phyloP scores from a whole-genome alignment of 1,140 invertebrate genomes.

The Drosophila murphyi region DNA sequence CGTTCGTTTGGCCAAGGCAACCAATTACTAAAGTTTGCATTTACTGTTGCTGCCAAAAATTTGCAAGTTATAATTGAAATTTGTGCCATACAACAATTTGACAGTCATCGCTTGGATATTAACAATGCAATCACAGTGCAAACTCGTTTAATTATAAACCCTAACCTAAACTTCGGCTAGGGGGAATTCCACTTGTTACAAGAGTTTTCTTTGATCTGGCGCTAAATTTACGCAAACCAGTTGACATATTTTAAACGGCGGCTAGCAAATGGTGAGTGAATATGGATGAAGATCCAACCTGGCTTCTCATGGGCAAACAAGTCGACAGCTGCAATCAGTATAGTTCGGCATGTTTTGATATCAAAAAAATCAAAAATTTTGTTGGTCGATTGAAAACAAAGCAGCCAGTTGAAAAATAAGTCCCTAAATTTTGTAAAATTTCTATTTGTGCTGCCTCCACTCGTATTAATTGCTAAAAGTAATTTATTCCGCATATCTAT shows the following conservation, averaged over 20 bases:
- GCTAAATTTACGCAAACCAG: background rate
- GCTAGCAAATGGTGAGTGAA: background rate
- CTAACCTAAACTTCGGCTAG: background rate
- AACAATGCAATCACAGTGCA: background rate
- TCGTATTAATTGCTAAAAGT: too few species aligned
- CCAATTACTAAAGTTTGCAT: slow-evolving; percentile 39
- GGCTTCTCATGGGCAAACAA: too few species aligned
- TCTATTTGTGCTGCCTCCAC: too few species aligned
- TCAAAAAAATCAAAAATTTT: too few species aligned
- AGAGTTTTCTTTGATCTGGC: background rate
- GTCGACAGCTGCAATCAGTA: too few species aligned
- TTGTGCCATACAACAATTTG: slow-evolving; percentile 30
- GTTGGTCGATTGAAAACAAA: too few species aligned
- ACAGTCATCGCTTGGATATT: slow-evolving; percentile 10
- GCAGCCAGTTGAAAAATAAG: too few species aligned
- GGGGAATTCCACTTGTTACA: background rate
- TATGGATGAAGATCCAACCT: background rate
- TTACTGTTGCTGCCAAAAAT: slow-evolving; percentile 33
- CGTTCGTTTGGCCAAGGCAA: background rate
- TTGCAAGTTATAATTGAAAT: slow-evolving; percentile 53
- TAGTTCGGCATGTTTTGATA: too few species aligned
- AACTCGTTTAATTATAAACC: background rate
- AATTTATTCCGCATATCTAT: too few species aligned
- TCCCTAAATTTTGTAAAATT: too few species aligned
- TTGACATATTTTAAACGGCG: background rate